Base-by-base conservation (phyloP, 2,113 vertebrate species). In the Gadus chalcogrammus region DNA sequence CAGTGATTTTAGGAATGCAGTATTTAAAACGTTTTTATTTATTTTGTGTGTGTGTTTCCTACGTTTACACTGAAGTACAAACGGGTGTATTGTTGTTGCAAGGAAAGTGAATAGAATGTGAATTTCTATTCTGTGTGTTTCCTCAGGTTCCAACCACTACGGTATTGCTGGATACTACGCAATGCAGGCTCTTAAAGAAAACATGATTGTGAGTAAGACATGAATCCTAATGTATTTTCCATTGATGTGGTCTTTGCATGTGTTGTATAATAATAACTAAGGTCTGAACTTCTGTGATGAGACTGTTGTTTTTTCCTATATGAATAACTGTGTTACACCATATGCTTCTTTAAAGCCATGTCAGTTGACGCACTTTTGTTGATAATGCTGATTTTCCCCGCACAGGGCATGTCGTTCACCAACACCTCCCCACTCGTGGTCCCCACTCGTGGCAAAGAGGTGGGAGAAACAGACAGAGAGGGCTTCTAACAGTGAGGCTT, bases 391-490 rank as follows among this genome's bases (percentile, higher is more conserved):
- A 22, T 3, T 48, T 83, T 17, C 27, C 66, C 67, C 12, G 17
- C 58, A 17, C 81, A 93, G 92, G 92, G 92, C 3, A 91, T 93
- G 90, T 88, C 88, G 9, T 93, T 82, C 61, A 93, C 91, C 67
- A 93, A 93, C 76, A 89, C 91, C 0, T 93, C 92, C 63, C 92
- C 92, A 8, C 80, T 93, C 48, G 91, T 93, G 65, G 89, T 93
- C 65, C 88, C 92, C 42, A 92, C 91, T 5, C 86, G 90, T 38
- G 90, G 76, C 12, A 93, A 88, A 85, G 82, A 91, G 86, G 92
- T 90, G 48, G 70, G 73, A n/a, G 5, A 53, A 17, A 24, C 84
- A 66, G 13, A 38, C 38, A 4, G 1, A 27, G 12, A 61, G 5
- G 55, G 55, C 15, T 58, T 12, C 42, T 9, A 48, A 48, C 42